Conservation (phyloP, 2,113 vertebrate genomes). For the Bufo gargarizans region DNA sequence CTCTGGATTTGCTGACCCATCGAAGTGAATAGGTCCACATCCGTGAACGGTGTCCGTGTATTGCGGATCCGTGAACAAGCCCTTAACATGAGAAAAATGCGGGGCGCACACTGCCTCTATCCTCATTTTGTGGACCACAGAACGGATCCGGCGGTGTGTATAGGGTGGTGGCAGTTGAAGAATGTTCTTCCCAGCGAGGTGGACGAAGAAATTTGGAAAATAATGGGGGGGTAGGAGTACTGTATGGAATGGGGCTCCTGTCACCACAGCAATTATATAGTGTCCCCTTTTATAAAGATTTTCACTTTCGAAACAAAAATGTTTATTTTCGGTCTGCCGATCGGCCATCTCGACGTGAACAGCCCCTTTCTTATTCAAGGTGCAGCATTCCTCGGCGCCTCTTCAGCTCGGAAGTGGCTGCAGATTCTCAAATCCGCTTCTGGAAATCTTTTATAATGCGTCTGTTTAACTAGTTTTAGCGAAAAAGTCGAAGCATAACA, state of each 20-base stretch:
- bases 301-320: constrained; percentile 60
- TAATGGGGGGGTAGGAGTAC: background rate
- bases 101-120: too few species aligned
- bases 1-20: too few species aligned
- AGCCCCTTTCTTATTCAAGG: constrained; percentile 63
- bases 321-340: constrained; percentile 69
- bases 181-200: too few species aligned
- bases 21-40: too few species aligned
- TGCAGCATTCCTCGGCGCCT: constrained; percentile 60
- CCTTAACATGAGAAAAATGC: too few species aligned
- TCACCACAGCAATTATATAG: background rate
- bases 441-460: constrained; percentile 58
- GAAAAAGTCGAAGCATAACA: constrained; percentile 62
- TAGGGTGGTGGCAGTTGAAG: too few species aligned
- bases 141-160: too few species aligned
- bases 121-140: too few species aligned
- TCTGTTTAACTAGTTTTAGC: constrained; percentile 61
- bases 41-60: too few species aligned
- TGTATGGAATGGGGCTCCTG: too few species aligned
- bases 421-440: constrained; percentile 55
- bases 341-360: constrained; percentile 55
- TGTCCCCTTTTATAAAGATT: background rate
- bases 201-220: too few species aligned
- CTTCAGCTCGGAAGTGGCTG: constrained; percentile 63
- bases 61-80: too few species aligned